Conservation (phyloP, 2,888 invertebrate species). For the Helleia helle region DNA sequence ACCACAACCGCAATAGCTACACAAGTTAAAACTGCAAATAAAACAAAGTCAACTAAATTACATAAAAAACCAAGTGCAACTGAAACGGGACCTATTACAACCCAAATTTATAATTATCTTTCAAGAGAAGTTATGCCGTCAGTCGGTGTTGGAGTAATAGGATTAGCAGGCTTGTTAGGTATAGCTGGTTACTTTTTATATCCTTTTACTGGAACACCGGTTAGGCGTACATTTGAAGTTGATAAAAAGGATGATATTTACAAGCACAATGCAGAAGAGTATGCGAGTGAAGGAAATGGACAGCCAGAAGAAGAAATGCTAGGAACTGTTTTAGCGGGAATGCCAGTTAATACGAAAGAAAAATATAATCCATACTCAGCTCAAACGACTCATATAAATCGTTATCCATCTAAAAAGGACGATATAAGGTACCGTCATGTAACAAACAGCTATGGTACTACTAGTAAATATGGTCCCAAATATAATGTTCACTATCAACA, state of each 20-base stretch:
- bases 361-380: constrained; percentile 60
- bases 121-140: constrained; percentile 88
- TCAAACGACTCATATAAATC: constrained; percentile 51
- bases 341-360: constrained; percentile 69
- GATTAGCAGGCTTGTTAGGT: constrained; percentile 82
- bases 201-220: constrained; percentile 77
- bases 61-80: constrained; percentile 53
- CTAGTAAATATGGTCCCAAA: constrained; percentile 48
- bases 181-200: constrained; percentile 84
- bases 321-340: constrained; percentile 82
- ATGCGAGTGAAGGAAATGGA: constrained; percentile 77
- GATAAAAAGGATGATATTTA: constrained; percentile 78
- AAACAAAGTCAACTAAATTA: constrained; percentile 60
- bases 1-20: constrained; percentile 37
- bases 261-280: constrained; percentile 79
- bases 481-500: constrained; percentile 60
- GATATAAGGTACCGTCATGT: constrained; percentile 63
- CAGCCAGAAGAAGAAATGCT: constrained; percentile 85
- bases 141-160: constrained; percentile 84
- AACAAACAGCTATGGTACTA: constrained; percentile 50
- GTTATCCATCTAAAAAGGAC: constrained; percentile 56
- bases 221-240: constrained; percentile 78
- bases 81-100: constrained; percentile 74
- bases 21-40: constrained; percentile 68
- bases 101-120: constrained; percentile 84